Evolutionary conservation across 2,888 invertebrate species (phyloP).

Genomic region (Lacanobia wlatinum): DNA sequence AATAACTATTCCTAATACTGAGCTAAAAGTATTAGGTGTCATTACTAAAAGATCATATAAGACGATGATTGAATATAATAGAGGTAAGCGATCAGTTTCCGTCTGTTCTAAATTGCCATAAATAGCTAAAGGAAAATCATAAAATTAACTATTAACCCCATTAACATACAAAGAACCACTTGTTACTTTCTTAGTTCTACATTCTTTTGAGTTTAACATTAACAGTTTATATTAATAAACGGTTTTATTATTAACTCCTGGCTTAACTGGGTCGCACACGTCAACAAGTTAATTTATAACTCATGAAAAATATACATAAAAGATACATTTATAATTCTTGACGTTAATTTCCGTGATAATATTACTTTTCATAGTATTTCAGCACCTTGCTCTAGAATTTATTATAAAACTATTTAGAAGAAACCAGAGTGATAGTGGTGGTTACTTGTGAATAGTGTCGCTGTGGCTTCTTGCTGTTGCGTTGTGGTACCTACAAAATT

Average conservation of each 20-base stretch:
- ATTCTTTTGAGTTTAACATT: constrained; percentile 24
- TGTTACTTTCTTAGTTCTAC: constrained; percentile 43
- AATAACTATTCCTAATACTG: too few relatives aligned
- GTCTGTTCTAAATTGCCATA: background rate
- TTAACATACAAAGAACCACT: constrained; percentile 27
- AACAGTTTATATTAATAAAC: constrained; percentile 43
- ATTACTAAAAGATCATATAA: too few relatives aligned
- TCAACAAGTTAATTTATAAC: constrained; percentile 44
- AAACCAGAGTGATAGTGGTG: background rate
- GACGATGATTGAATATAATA: too few relatives aligned
- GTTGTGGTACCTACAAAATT: too few relatives aligned
- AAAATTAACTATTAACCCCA: constrained; percentile 5
- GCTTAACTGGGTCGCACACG: constrained; percentile 49
- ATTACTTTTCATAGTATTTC: constrained; percentile 24
- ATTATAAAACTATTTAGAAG: background rate
- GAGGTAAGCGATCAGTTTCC: background rate
- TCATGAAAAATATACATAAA: constrained; percentile 31
- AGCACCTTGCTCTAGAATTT: constrained; percentile 7
- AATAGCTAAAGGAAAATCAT: background rate
- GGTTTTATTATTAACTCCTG: constrained; percentile 29
- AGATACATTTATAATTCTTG: constrained; percentile 41
- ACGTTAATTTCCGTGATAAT: constrained; percentile 36
- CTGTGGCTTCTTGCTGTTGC: too few relatives aligned
- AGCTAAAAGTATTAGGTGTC: background rate
- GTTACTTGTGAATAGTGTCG: too few relatives aligned